These are phyloP conservation scores for Ephialtes manifestator DNA, from an alignment of 2,888 invertebrate species.

Conservation along the genomic window DNA sequence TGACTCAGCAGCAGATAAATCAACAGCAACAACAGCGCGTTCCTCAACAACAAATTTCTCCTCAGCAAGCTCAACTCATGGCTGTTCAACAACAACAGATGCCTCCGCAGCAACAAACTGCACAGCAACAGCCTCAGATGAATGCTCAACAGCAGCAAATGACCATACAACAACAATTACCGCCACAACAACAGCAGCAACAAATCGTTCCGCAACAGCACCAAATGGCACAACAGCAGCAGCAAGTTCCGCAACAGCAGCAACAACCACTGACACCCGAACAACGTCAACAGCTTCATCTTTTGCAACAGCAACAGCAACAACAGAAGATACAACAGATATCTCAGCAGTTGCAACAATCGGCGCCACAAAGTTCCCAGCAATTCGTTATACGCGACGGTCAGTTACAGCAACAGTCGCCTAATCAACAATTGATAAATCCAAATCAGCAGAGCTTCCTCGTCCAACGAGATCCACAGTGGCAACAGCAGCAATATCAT, in stretches of 20 bases:
- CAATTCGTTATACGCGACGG: constrained; percentile 85
- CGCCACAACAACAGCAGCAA: constrained; percentile 77
- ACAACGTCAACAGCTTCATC: constrained; percentile 86
- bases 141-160: constrained; percentile 77
- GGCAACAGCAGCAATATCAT: constrained; percentile 88
- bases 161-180: constrained; percentile 74
- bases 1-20: constrained; percentile 74
- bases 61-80: constrained; percentile 89
- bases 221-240: constrained; percentile 75
- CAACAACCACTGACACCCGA: constrained; percentile 84
- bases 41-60: constrained; percentile 78
- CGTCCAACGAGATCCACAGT: constrained; percentile 88
- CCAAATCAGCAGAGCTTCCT: constrained; percentile 83
- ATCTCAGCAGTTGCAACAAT: constrained; percentile 86
- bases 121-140: constrained; percentile 78
- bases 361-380: constrained; percentile 83
- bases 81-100: constrained; percentile 87
- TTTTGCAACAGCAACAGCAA: constrained; percentile 87
- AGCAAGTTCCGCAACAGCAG: constrained; percentile 84
- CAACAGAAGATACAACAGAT: constrained; percentile 87
- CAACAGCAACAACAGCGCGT: constrained; percentile 87
- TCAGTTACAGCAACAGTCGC: constrained; percentile 83
- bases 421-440: constrained; percentile 83
- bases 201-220: constrained; percentile 75
- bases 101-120: constrained; percentile 85